These are phyloP conservation scores for Perccottus glenii DNA, from an alignment of 2,113 vertebrate species.

Conservation along the genomic window DNA sequence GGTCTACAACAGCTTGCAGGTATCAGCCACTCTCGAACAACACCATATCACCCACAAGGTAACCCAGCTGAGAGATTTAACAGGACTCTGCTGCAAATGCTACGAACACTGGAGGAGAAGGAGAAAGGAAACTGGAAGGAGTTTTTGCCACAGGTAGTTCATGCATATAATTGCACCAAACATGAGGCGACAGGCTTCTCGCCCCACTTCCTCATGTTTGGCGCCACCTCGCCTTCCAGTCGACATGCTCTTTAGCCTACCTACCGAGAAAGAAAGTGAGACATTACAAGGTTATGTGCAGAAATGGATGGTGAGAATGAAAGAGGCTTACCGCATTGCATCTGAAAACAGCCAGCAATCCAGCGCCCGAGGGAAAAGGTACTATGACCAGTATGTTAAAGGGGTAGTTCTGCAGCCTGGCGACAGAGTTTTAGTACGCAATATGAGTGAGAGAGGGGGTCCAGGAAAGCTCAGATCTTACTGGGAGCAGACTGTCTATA, in stretches of 20 bases:
- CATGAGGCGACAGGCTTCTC: too few relatives aligned
- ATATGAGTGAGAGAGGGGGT: slow-evolving; percentile 1
- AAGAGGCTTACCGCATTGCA: neutral
- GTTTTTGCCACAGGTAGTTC: too few relatives aligned
- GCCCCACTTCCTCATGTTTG: too few relatives aligned
- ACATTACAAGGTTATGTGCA: neutral
- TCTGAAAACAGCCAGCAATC: neutral
- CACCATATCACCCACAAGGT: too few relatives aligned
- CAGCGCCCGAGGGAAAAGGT: neutral
- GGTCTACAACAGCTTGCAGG: too few relatives aligned
- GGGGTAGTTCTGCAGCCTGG: neutral
- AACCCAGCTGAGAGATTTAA: too few relatives aligned
- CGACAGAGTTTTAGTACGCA: neutral
- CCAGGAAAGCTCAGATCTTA: slow-evolving; percentile 6
- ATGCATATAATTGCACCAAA: too few relatives aligned
- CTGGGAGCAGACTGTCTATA: slow-evolving; percentile 8
- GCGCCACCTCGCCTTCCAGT: neutral
- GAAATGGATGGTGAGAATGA: slow-evolving; percentile 5
- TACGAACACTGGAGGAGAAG: too few relatives aligned
- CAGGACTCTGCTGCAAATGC: too few relatives aligned
- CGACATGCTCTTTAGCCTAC: neutral
- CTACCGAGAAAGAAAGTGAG: neutral
- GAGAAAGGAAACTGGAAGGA: too few relatives aligned
- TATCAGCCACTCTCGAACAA: too few relatives aligned
- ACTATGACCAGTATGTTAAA: slow-evolving; percentile 3